These are phyloP conservation scores for Aldabrachelys gigantea DNA, from an alignment of 2,113 vertebrate species.

Conservation along the genomic window DNA sequence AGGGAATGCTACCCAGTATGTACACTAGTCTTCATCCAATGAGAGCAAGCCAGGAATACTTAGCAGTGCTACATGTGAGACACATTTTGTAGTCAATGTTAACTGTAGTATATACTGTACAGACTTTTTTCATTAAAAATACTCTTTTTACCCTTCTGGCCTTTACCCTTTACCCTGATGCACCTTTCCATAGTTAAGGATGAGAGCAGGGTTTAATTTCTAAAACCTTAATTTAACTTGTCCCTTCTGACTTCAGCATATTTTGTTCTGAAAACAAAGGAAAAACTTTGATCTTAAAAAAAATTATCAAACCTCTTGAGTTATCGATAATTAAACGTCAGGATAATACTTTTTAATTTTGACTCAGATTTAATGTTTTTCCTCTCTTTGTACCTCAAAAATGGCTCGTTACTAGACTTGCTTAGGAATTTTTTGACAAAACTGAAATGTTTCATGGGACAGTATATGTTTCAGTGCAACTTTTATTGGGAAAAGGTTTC, in stretches of 20 bases:
- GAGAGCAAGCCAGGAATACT: background rate
- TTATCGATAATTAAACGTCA: background rate
- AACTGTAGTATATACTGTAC: background rate
- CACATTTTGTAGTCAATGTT: background rate
- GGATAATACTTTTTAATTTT: background rate
- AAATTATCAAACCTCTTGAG: background rate
- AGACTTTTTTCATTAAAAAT: background rate
- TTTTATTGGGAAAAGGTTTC: background rate
- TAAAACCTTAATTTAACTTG: background rate
- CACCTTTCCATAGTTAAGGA: background rate
- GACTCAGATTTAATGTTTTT: background rate
- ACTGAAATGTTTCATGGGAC: background rate
- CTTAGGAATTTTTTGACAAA: background rate
- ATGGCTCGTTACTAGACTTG: background rate
- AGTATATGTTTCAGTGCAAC: background rate
- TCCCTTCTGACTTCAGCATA: background rate
- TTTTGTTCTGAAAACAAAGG: fast-evolving
- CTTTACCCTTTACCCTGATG: background rate
- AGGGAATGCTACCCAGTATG: background rate
- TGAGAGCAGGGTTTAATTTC: background rate
- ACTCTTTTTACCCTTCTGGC: background rate
- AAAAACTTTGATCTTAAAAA: background rate
- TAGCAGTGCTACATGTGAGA: background rate
- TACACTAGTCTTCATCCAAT: fast-evolving
- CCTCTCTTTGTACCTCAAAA: background rate